Conservation (phyloP, 2,888 invertebrate species). For the Anaspis maculata region DNA sequence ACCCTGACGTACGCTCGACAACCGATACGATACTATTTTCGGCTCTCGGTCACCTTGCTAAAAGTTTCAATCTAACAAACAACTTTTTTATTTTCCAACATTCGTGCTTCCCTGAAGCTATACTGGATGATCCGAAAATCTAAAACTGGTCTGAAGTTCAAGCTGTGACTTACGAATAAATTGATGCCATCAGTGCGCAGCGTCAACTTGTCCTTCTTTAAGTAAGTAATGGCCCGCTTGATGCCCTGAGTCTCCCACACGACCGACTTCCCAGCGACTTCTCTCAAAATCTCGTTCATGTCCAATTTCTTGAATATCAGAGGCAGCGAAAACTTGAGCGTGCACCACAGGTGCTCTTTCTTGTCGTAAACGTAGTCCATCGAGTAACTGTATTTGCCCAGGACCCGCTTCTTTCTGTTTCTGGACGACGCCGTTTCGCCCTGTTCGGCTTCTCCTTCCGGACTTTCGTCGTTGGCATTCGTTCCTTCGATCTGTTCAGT, state of each 20-base stretch:
- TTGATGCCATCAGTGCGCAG: slow-evolving; percentile 96
- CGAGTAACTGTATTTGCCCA: slow-evolving; percentile 28
- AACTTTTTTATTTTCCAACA: too few species aligned
- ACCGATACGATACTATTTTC: too few species aligned
- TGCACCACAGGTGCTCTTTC: slow-evolving; percentile 74
- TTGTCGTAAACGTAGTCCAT: slow-evolving; percentile 67
- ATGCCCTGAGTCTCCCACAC: slow-evolving; percentile 75
- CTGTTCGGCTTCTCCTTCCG: slow-evolving; percentile 18
- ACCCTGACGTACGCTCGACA: too few species aligned
- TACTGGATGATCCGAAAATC: not conserved
- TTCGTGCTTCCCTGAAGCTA: too few species aligned
- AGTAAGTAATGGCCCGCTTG: slow-evolving; percentile 74
- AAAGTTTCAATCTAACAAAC: too few species aligned
- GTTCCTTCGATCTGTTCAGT: too few species aligned
- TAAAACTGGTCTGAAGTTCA: not conserved
- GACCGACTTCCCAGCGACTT: slow-evolving; percentile 61
- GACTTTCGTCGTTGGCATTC: slow-evolving; percentile 44
- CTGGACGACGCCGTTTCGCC: slow-evolving; percentile 40
- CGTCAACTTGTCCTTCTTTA: slow-evolving; percentile 52
- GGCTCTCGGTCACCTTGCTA: too few species aligned
- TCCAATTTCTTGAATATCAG: slow-evolving; percentile 61
- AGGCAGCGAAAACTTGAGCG: slow-evolving; percentile 63
- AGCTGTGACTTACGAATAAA: slow-evolving; percentile 53
- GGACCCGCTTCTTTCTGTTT: slow-evolving; percentile 34
- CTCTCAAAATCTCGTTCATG: slow-evolving; percentile 63